These are phyloP conservation scores for Cryptotermes secundus DNA, from an alignment of 1,140 invertebrate genomes.

Conservation along the genomic window DNA sequence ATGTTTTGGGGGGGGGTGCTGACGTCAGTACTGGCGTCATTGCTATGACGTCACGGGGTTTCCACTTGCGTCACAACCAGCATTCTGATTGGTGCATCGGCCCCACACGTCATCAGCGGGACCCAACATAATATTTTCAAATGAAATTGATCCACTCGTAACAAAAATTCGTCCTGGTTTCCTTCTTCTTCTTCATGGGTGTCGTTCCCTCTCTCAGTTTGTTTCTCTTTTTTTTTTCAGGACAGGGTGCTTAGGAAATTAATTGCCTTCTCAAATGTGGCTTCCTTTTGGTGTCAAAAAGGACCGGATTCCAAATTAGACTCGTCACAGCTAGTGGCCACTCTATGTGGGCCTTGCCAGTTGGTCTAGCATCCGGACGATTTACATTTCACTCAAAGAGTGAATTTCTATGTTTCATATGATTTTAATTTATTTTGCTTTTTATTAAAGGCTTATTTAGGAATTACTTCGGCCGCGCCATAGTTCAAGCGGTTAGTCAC, in stretches of 20 bases:
- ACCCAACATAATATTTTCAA: background rate
- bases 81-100: background rate
- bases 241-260: background rate
- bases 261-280: background rate
- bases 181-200: background rate
- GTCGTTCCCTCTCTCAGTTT: background rate
- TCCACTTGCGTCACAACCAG: background rate
- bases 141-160: background rate
- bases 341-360: too few species aligned
- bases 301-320: too few species aligned
- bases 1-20: too few species aligned
- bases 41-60: background rate
- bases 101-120: background rate
- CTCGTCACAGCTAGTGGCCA: too few species aligned
- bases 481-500: too few species aligned
- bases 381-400: too few species aligned
- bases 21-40: conserved; percentile 2
- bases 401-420: too few species aligned
- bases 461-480: too few species aligned
- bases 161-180: conserved; percentile 9
- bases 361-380: too few species aligned
- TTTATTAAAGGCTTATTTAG: too few species aligned
- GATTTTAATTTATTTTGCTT: too few species aligned
- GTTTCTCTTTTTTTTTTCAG: background rate
- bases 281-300: too few species aligned